Percentiles rank a stretch among this genome's conserved stretches.
phyloP scores from a whole-genome alignment of 2,797 vertebrate species.

The Leptoclinus maculatus region DNA sequence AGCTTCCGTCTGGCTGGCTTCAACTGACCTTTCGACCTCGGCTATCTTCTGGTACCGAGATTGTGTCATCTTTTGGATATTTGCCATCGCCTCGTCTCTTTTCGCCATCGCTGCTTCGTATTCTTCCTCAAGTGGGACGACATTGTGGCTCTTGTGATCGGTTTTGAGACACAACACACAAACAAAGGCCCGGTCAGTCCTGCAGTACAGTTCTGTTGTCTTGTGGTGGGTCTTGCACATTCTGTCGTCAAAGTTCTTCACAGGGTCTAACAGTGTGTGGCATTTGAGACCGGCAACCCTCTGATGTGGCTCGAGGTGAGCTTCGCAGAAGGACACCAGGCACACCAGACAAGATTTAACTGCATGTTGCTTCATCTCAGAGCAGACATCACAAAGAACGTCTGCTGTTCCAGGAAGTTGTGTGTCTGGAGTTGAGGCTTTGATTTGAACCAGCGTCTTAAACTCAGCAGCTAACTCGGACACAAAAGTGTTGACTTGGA shows the following conservation, averaged over 20 bases:
- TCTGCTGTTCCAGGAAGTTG: neutral
- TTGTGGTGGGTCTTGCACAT: conserved; percentile 46
- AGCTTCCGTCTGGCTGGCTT: conserved; percentile 4
- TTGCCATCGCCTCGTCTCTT: neutral
- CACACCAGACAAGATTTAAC: conserved; percentile 47
- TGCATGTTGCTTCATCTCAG: conserved; percentile 11
- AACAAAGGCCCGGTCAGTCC: conserved; percentile 37
- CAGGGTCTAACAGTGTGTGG: conserved; percentile 42
- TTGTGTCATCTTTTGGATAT: conserved; percentile 16
- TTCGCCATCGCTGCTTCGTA: conserved; percentile 33
- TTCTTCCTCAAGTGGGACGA: conserved; percentile 45
- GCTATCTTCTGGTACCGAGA: conserved; percentile 21
- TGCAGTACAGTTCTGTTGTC: conserved; percentile 47
- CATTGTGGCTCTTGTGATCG: conserved; percentile 29
- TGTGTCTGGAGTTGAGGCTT: neutral
- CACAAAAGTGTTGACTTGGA: conserved; percentile 18
- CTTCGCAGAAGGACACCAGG: conserved; percentile 38
- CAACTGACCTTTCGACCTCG: conserved; percentile 12
- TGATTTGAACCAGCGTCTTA: neutral
- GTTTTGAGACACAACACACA: conserved; percentile 31
- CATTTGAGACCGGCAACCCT: conserved; percentile 29
- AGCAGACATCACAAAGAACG: conserved; percentile 49
- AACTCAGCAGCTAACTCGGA: conserved; percentile 39
- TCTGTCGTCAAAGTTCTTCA: conserved; percentile 38
- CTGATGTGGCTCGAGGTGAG: conserved; percentile 54